Evolutionary conservation across 2,113 vertebrate species (phyloP).

Genomic region (Gasterosteus aculeatus): DNA sequence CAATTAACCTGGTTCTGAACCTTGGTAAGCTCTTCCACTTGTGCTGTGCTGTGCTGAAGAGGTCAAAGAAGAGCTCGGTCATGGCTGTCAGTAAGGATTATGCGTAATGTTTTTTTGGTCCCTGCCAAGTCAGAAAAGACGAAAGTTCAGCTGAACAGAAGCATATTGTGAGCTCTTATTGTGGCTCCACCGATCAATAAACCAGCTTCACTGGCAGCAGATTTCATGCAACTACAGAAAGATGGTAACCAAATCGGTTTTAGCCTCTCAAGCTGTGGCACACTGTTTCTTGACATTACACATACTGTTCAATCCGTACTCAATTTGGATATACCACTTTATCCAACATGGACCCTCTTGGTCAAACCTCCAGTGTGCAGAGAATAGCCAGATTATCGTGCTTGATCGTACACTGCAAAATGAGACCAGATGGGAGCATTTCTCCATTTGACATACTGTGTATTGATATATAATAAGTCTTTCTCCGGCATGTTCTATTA

Average conservation of each 20-base stretch:
- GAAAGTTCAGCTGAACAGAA: slow-evolving; percentile 4
- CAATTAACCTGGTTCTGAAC: slow-evolving; percentile 36
- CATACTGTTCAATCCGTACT: not conserved
- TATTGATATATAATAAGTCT: not conserved
- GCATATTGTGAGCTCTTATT: slow-evolving; percentile 12
- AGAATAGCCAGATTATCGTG: not conserved
- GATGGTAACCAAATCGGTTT: not conserved
- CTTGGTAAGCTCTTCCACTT: slow-evolving; percentile 34
- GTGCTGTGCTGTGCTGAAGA: not conserved
- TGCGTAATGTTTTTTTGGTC: slow-evolving; percentile 21
- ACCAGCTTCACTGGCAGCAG: not conserved
- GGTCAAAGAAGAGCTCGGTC: slow-evolving; percentile 17
- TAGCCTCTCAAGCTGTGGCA: not conserved
- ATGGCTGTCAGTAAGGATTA: slow-evolving; percentile 43
- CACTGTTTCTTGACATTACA: not conserved
- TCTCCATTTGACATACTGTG: not conserved
- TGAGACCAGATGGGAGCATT: not conserved
- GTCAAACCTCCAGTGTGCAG: not conserved
- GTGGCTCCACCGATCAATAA: not conserved
- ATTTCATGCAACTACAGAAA: not conserved
- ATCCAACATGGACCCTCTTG: not conserved
- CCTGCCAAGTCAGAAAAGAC: slow-evolving; percentile 23
- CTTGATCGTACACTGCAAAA: not conserved
- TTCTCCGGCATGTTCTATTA: not conserved
- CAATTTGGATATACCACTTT: not conserved